Base-by-base conservation (phyloP, 2,113 vertebrate species). In the Illadopsis cleaveri region DNA sequence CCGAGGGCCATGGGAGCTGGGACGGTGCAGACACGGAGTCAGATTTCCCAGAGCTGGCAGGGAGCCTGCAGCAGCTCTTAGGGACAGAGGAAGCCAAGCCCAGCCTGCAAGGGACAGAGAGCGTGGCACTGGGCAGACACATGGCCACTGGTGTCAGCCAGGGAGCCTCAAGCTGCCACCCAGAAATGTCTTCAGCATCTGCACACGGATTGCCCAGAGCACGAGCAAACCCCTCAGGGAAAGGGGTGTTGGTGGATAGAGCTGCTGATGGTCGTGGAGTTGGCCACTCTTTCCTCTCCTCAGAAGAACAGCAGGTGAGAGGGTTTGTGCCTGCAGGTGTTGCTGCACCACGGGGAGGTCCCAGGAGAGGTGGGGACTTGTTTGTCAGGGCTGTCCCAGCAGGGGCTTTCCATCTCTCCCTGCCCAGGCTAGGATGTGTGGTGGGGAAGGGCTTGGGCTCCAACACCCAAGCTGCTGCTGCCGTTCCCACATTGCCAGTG, bases 101-200 rank as follows among this genome's bases (percentile, higher is more conserved):
- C 30, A 91, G 69, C 37, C 66, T 24, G 3, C 31, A n/a, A 4
- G 89, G 48, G 38, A 62, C 13, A 3, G 85, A 50, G 47, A 79
- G 84, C 3, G 15, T 47, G 66, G 48, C 66, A 31, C 25, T 5
- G 82, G 73, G 65, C 5, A 15, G 71, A 66, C n/a, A 17, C 61
- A 20, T 22, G 54, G 20, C 56, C 47, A 2, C 72, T 35, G 33
- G 33, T 12, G 15, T 75, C 17, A 84, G 68, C 21, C 93, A 70
- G 40, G 57, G 86, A 44, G 77, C 28, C 44, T 89, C 40, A 3
- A 88, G 90, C 47, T 56, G 54, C 57, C 44, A 8, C 71, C 96
- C 85, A 87, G 92, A 79, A 61, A 93, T 73, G 17, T 90, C 96
- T n/a, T 95, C 98, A 93, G 96, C 97, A 14, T 70, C 97, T 5